These are phyloP conservation scores for Odontothrips loti DNA, from an alignment of 2,888 invertebrate species.

Conservation along the genomic window DNA sequence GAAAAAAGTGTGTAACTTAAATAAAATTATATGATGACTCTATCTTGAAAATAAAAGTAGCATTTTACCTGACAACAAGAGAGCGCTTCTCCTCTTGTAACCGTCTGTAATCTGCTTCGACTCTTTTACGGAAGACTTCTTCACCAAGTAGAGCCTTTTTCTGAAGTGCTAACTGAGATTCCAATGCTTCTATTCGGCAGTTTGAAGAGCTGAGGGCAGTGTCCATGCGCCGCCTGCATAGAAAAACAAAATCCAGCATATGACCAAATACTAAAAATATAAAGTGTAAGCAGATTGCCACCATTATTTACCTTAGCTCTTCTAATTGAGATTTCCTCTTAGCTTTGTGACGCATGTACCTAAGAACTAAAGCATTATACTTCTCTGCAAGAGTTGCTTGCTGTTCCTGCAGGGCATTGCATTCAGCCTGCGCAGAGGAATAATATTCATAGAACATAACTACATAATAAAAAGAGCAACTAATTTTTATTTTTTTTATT, in stretches of 20 bases:
- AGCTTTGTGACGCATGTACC: constrained; percentile 44
- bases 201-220: constrained; percentile 40
- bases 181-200: constrained; percentile 43
- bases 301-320: constrained; percentile 41
- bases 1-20: background rate
- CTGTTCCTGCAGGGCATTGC: constrained; percentile 42
- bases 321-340: constrained; percentile 44
- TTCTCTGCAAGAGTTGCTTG: constrained; percentile 42
- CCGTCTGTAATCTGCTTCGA: constrained; percentile 42
- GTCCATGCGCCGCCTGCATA: constrained; percentile 41
- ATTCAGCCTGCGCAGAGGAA: constrained; percentile 40
- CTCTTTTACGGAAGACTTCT: constrained; percentile 43
- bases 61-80: constrained; percentile 39
- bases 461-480: constrained; percentile 21
- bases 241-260: background rate
- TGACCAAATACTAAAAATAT: background rate
- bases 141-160: constrained; percentile 43
- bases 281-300: background rate
- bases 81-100: constrained; percentile 41
- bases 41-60: background rate
- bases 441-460: background rate
- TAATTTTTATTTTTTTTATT: background rate
- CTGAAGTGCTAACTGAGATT: constrained; percentile 43
- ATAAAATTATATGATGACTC: background rate
- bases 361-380: constrained; percentile 43